A percentile compares a stretch with the other conserved stretches of the same genome.
phyloP scores from a whole-genome alignment of 64 coral and sea anemone genomes.

The Pachyseris speciosa region DNA sequence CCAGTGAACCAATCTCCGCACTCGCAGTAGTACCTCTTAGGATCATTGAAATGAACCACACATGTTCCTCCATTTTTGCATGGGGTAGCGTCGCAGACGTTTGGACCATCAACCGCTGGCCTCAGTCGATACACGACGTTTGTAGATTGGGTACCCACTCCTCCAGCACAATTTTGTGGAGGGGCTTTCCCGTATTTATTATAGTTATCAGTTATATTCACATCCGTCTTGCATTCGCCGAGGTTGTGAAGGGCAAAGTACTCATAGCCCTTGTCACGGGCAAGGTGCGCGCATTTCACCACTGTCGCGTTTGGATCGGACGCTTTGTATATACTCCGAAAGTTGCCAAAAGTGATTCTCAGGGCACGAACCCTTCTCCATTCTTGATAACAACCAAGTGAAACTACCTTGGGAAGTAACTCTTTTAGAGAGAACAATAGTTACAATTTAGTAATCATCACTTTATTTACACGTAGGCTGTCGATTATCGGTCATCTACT shows the following conservation, averaged over 20 bases:
- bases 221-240: neutral
- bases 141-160: neutral
- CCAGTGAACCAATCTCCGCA: neutral
- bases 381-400: neutral
- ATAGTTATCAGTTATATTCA: neutral
- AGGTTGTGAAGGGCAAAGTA: neutral
- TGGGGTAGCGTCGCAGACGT: neutral
- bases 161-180: neutral
- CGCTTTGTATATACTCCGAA: neutral
- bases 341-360: neutral
- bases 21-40: neutral
- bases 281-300: neutral
- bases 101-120: neutral
- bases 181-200: neutral
- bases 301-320: neutral
- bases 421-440: neutral
- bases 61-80: slow-evolving; percentile 6
- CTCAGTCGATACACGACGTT: slow-evolving; percentile 2
- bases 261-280: slow-evolving; percentile 4
- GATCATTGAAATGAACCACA: slow-evolving; percentile 5
- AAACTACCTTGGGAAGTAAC: neutral
- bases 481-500: no score
- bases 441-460: no score
- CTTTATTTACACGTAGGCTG: no score
- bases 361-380: neutral